Conservation (phyloP, 2,797 vertebrate genomes). For the Chloroceryle inda region DNA sequence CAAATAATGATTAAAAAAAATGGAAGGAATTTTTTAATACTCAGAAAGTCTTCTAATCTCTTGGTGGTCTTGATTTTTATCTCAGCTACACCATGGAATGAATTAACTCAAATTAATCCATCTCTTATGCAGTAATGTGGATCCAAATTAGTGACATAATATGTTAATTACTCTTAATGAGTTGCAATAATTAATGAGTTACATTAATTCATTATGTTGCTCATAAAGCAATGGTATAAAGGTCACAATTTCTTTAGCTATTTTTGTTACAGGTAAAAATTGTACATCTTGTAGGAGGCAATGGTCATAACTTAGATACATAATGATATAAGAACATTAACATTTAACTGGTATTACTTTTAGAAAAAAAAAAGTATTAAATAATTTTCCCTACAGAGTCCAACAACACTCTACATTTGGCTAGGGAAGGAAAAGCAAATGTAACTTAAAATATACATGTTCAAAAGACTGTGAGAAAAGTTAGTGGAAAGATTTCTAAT, state of each 20-base stretch:
- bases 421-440: neutral
- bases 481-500: neutral
- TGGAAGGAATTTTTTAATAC: neutral
- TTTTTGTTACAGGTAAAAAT: neutral
- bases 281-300: neutral
- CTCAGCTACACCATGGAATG: neutral
- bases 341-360: neutral
- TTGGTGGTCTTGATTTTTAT: constrained; percentile 56
- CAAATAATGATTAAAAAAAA: neutral
- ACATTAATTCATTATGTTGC: neutral
- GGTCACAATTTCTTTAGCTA: neutral
- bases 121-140: neutral
- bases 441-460: neutral
- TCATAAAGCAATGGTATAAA: neutral
- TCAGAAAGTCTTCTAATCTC: neutral
- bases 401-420: neutral
- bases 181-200: neutral
- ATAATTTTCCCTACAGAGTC: neutral
- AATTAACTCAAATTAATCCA: neutral
- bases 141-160: constrained; percentile 25
- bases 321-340: neutral
- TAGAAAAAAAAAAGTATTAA: neutral
- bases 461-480: neutral
- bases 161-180: constrained; percentile 11
- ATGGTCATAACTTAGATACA: neutral